Evolutionary conservation across 2,797 vertebrate species (phyloP), one percentile per base, ranked within the genome.

Genomic region (Aratinga solstitialis): DNA sequence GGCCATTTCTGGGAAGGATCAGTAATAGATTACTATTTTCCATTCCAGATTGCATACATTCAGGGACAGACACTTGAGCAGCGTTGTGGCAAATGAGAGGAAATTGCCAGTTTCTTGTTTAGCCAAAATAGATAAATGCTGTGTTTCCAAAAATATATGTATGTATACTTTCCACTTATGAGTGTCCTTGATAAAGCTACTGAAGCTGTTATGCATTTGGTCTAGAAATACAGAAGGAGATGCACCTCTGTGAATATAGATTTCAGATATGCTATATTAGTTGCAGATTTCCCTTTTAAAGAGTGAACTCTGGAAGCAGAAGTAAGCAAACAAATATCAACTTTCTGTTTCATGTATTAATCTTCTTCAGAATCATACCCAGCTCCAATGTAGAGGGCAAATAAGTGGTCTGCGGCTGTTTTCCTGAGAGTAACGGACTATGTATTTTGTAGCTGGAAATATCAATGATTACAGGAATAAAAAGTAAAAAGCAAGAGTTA

Each of bases 371-470:
- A 95, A 71, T 82, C 71, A 45, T 61, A 73, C 2, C 15, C 63
- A 87, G 15, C 24, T 89, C 91, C 74, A 87, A 32, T 45, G 27
- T 80, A 62, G 34, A 95, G 13, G 47, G 24, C 45, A 90, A 94
- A 68, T 65, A 82, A 84, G 51, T 50, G 38, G 9, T 63, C 90
- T 83, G 84, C 58, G 56, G 67, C 56, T 95, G 67, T 90, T 85
- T 87, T 77, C 32, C 78, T 80, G 71, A 80, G n/a, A 53, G 40
- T 51, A 76, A 84, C 77, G 86, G 73, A 74, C 61, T 54, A 24
- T 16, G 20, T 51, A 34, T 80, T 93, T 88, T 92, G 61, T 84
- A 87, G 71, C 63, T 93, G 77, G 54, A 93, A 95, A 89, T 94
- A 75, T 69, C 79, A 81, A 14, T 81, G 80, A 91, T 78, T 91